Percentiles rank a stretch among this genome's conserved stretches.
phyloP scores from a whole-genome alignment of 2,113 vertebrate genomes.

The Erythrocebus patas region DNA sequence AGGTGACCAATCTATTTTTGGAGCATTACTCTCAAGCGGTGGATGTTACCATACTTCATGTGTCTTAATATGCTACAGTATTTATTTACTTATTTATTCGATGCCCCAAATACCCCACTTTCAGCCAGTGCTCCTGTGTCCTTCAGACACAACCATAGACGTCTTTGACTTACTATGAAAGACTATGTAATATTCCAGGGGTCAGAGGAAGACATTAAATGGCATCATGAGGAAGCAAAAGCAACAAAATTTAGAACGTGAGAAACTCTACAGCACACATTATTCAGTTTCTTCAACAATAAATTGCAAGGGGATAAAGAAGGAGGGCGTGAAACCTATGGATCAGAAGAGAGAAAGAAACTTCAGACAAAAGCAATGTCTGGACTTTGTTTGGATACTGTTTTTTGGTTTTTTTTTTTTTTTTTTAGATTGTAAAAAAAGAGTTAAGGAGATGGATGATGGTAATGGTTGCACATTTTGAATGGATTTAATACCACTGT shows the following conservation, averaged over 20 bases:
- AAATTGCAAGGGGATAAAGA: neutral
- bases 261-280: neutral
- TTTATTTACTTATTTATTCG: neutral
- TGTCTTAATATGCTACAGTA: neutral
- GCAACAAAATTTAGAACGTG: neutral
- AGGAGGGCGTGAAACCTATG: neutral
- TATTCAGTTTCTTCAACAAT: neutral
- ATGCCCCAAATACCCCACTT: neutral
- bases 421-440: neutral
- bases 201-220: neutral
- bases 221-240: neutral
- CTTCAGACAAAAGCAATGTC: neutral
- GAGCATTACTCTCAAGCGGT: neutral
- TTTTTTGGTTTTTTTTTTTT: neutral
- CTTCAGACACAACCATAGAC: neutral
- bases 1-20: slow-evolving; percentile 28
- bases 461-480: neutral
- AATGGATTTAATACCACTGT: neutral
- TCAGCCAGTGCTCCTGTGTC: neutral
- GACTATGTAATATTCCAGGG: neutral
- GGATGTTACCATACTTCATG: neutral
- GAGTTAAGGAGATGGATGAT: neutral
- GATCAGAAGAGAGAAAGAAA: neutral
- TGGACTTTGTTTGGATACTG: neutral
- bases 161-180: neutral